Evolutionary conservation across 1,140 invertebrate species (phyloP), one percentile per base, ranked within the genome.

Genomic region (Helicoverpa zea): DNA sequence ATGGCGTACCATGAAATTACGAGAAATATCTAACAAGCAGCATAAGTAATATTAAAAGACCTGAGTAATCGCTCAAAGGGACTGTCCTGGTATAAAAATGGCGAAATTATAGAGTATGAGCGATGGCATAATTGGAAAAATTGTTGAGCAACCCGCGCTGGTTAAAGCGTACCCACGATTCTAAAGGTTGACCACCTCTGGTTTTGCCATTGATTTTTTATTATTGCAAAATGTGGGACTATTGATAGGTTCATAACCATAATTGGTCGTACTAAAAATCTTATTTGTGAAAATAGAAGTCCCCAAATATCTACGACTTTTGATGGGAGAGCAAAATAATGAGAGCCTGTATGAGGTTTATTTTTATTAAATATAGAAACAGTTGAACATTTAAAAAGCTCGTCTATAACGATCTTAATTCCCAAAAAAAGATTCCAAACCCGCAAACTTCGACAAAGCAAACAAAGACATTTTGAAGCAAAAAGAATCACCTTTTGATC

Each of bases 81-180:
- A 74, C 76, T 49, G 47, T 85, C 76, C 58, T 51, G 23, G 81
- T 83, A 81, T 54, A 78, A 82, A 87, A 88, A 87, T 82, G 86
- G 81, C 82, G 61, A 90, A 89, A 91, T 91, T 87, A 91, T 80
- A 90, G 79, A 78, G 75, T 83, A 74, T 23, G 58, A 77, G 58
- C 80, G 56, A 66, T 84, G 75, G 75, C 81, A 79, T 89, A 89
- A 89, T 89, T 88, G 86, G 77, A 87, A 84, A 86, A 88, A 82
- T 84, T 81, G 81, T 85, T 87, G 75, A 82, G 86, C 74, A 72
- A 81, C 49, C 49, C 49, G 68, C 49, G 75, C 77, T 64, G 79
- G 84, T 66, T 63, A 77, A 81, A 81, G 84, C 84, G 35, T 88
- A 88, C 84, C 81, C 83, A 89, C 86, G 87, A 80, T 84, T 84